Conservation (phyloP, 2,797 vertebrate genomes). For the Lates japonicus region DNA sequence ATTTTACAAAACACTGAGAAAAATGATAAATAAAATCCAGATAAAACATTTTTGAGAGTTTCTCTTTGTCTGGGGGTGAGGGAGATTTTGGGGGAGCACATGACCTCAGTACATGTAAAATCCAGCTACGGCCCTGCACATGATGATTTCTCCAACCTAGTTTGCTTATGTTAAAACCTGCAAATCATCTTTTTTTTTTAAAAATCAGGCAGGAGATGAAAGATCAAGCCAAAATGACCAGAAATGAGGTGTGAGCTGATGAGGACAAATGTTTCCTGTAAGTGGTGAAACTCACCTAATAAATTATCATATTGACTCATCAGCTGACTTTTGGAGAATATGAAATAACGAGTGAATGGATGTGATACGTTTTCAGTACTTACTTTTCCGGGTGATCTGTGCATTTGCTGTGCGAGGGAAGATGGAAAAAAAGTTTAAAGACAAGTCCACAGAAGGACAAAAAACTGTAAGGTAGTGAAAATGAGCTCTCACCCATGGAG, state of each 20-base stretch:
- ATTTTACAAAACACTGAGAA: no score
- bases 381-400: constrained; percentile 90
- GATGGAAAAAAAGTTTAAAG: neutral
- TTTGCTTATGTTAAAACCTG: neutral
- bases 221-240: neutral
- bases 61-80: neutral
- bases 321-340: neutral
- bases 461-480: fast-evolving
- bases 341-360: neutral
- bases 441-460: neutral
- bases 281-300: neutral
- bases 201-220: neutral
- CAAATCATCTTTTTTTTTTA: neutral
- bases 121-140: no score
- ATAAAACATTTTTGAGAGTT: neutral
- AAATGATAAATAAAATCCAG: no score
- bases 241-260: neutral
- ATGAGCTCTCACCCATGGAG: constrained; percentile 87
- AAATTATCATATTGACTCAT: neutral
- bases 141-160: neutral
- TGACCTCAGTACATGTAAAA: neutral
- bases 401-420: constrained; percentile 78
- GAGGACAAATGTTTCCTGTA: neutral
- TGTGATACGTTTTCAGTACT: constrained; percentile 62
- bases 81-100: neutral